A percentile compares a stretch with the other conserved stretches of the same genome.
Evolutionary conservation across 1,140 invertebrate species (phyloP).

Genomic region (Scylla paramamosain): DNA sequence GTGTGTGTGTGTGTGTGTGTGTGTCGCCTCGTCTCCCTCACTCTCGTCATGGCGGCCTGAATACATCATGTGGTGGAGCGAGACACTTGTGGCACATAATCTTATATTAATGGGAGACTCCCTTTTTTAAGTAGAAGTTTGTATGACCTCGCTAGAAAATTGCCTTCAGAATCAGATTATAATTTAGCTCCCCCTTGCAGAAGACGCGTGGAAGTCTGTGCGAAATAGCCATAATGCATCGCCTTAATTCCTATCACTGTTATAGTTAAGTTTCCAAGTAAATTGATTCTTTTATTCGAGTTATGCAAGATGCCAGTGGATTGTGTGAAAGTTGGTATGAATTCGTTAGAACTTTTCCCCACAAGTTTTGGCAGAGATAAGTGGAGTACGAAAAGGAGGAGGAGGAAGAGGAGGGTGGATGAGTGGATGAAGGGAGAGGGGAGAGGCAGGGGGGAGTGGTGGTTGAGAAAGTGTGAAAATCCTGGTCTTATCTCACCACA

Average conservation of each 20-base stretch:
- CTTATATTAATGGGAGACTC: not conserved
- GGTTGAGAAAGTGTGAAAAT: not conserved
- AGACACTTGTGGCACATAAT: not conserved
- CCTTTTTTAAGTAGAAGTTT: not conserved
- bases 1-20: no score
- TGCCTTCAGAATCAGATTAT: not conserved
- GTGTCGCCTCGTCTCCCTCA: no score
- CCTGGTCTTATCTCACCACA: no score
- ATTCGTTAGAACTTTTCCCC: not conserved
- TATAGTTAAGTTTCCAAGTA: not conserved
- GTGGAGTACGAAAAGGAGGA: constrained; percentile 1
- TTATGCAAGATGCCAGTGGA: constrained; percentile 20
- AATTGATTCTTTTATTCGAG: constrained; percentile 13
- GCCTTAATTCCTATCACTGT: not conserved
- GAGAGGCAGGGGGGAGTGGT: not conserved
- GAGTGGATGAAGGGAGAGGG: no score
- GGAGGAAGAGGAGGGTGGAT: not conserved
- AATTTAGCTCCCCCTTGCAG: not conserved
- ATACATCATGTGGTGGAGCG: not conserved
- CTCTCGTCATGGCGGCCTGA: not conserved
- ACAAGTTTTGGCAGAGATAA: not conserved
- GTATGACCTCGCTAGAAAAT: not conserved
- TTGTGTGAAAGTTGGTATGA: constrained; percentile 5
- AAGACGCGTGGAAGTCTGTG: not conserved
- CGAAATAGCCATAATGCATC: not conserved